Conservation (phyloP, 2,888 invertebrate species). For the Apoderus coryli region DNA sequence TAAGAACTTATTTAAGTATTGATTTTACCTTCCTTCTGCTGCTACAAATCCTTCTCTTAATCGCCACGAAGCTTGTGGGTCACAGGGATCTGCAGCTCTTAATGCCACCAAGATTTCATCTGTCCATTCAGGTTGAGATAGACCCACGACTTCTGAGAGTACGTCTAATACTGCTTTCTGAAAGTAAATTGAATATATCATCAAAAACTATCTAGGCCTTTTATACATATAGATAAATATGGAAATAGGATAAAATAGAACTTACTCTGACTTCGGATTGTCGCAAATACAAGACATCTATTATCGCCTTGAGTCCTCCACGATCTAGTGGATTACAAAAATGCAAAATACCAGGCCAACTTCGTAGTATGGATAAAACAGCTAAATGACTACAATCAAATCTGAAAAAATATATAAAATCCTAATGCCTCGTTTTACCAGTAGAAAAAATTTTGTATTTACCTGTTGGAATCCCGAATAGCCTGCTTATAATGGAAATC, state of each 20-base stretch:
- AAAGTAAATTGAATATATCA: conserved; percentile 20
- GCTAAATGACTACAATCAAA: conserved; percentile 77
- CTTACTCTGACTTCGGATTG: conserved; percentile 80
- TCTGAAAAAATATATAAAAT: no score
- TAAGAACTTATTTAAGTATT: no score
- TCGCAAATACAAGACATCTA: conserved; percentile 70
- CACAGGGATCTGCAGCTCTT: conserved; percentile 76
- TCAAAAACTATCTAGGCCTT: conserved; percentile 2
- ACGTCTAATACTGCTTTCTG: conserved; percentile 87
- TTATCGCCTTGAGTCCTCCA: conserved; percentile 63
- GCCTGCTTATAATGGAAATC: conserved; percentile 71
- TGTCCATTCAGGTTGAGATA: conserved; percentile 84
- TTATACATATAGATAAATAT: no score
- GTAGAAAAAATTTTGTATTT: no score
- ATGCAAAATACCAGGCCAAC: conserved; percentile 83
- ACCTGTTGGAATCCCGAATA: conserved; percentile 55
- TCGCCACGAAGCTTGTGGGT: conserved; percentile 74
- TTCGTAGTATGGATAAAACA: conserved; percentile 68
- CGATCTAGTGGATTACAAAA: conserved; percentile 67
- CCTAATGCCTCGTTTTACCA: no score
- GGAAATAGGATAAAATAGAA: conserved; percentile 20
- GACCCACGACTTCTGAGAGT: conserved; percentile 75
- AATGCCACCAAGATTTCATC: conserved; percentile 82
- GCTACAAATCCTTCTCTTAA: conserved; percentile 90
- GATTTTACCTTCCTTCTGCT: conserved; percentile 76